Evolutionary conservation across 2,888 invertebrate genomes (phyloP).

Genomic region (Hylaea fasciaria): DNA sequence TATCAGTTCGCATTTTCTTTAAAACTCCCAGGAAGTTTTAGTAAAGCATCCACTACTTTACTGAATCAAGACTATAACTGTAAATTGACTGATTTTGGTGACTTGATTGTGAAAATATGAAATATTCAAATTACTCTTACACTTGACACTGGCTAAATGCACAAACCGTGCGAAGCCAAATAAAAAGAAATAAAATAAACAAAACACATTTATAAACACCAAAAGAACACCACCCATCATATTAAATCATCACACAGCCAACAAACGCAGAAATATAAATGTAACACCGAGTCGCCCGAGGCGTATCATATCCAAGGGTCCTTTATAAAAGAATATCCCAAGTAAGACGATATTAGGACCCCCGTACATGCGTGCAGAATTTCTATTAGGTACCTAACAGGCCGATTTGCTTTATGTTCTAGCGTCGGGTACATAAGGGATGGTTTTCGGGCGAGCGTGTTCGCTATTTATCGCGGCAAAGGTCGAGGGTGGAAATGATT

Average conservation of each 20-base stretch:
- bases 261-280: slow-evolving; percentile 43
- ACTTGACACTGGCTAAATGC: too few species aligned
- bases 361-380: slow-evolving; percentile 72
- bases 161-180: too few species aligned
- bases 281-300: slow-evolving; percentile 50
- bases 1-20: too few species aligned
- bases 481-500: slow-evolving; percentile 22
- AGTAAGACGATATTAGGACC: slow-evolving; percentile 71
- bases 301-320: slow-evolving; percentile 58
- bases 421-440: slow-evolving; percentile 35
- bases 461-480: slow-evolving; percentile 1
- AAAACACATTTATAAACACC: background rate
- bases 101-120: too few species aligned
- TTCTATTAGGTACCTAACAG: slow-evolving; percentile 73
- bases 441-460: slow-evolving; percentile 24
- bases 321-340: slow-evolving; percentile 64
- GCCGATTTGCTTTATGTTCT: slow-evolving; percentile 72
- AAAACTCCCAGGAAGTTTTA: too few species aligned
- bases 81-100: too few species aligned
- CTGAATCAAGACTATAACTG: too few species aligned
- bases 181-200: background rate
- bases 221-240: slow-evolving; percentile 15
- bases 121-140: too few species aligned
- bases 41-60: too few species aligned
- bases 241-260: slow-evolving; percentile 21